These are phyloP conservation scores for Leucophenga varia DNA, from an alignment of 1,140 invertebrate species.

Conservation along the genomic window DNA sequence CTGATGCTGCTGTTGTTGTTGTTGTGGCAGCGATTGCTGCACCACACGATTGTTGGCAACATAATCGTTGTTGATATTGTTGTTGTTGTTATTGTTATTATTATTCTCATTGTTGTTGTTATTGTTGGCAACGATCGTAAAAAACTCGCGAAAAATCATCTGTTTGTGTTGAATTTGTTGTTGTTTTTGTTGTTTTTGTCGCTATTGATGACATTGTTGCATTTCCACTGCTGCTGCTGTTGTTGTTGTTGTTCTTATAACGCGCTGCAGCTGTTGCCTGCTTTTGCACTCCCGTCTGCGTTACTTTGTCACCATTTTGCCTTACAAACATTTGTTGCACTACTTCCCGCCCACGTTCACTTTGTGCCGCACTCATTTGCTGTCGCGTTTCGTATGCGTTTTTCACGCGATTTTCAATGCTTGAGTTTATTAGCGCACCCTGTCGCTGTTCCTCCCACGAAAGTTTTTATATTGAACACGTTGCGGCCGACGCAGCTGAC, in stretches of 20 bases:
- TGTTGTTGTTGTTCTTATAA: too few relatives aligned
- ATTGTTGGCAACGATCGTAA: not conserved
- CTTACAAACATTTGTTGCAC: slow-evolving; percentile 16
- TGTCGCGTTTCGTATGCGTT: not conserved
- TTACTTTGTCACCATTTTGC: slow-evolving; percentile 9
- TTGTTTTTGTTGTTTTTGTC: too few relatives aligned
- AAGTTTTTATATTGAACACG: slow-evolving; percentile 26
- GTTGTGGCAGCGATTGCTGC: not conserved
- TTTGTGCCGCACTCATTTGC: too few relatives aligned
- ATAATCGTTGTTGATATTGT: slow-evolving; percentile 20
- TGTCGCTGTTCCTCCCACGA: slow-evolving; percentile 22
- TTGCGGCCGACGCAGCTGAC: slow-evolving; percentile 21
- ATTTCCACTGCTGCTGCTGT: too few relatives aligned
- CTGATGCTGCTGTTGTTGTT: not conserved
- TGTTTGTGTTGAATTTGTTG: too few relatives aligned
- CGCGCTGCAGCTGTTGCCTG: too few relatives aligned
- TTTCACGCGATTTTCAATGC: not conserved
- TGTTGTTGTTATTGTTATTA: slow-evolving; percentile 12
- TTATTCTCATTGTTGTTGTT: slow-evolving; percentile 17
- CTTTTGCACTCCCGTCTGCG: too few relatives aligned
- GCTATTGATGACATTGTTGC: too few relatives aligned
- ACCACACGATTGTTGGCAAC: slow-evolving; percentile 24
- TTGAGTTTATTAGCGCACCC: too few relatives aligned
- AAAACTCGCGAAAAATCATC: too few relatives aligned
- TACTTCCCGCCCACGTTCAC: too few relatives aligned